Evolutionary conservation across 1,140 invertebrate genomes (phyloP).

Genomic region (Matsumurasca onukii): DNA sequence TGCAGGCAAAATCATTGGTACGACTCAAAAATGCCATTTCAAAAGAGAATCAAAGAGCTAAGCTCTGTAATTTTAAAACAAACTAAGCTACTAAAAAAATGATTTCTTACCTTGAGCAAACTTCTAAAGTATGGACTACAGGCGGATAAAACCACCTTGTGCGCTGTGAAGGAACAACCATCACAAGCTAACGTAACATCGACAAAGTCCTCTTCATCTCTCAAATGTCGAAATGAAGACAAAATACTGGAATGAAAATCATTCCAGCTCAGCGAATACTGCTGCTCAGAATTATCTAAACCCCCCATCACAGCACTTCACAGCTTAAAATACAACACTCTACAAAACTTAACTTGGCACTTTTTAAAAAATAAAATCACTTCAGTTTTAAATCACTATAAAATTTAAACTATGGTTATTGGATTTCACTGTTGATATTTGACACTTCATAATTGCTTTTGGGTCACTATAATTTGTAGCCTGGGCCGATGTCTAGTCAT

Average conservation of each 20-base stretch:
- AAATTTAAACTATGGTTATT: not conserved
- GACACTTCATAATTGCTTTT: conserved; percentile 1
- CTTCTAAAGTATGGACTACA: conserved; percentile 90
- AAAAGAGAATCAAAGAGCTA: too few relatives aligned
- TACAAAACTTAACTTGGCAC: conserved; percentile 14
- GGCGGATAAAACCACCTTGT: conserved; percentile 84
- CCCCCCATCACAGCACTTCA: conserved; percentile 49
- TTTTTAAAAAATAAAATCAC: conserved; percentile 4
- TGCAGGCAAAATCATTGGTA: too few relatives aligned
- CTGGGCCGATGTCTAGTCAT: not conserved
- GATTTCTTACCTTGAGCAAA: conserved; percentile 74
- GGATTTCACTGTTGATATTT: not conserved
- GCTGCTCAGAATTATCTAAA: conserved; percentile 70
- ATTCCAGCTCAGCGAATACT: conserved; percentile 91
- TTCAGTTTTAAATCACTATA: conserved; percentile 18
- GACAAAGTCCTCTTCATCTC: conserved; percentile 84
- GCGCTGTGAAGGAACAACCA: conserved; percentile 82
- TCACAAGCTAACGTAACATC: conserved; percentile 92
- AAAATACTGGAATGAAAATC: conserved; percentile 89
- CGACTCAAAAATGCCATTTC: too few relatives aligned
- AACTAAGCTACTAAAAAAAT: too few relatives aligned
- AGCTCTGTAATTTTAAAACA: too few relatives aligned
- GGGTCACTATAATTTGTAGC: not conserved
- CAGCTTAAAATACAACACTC: conserved; percentile 21
- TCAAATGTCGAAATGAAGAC: conserved; percentile 79